Base-by-base conservation (phyloP, 1,140 invertebrate species). In the Drosophila hydei region DNA sequence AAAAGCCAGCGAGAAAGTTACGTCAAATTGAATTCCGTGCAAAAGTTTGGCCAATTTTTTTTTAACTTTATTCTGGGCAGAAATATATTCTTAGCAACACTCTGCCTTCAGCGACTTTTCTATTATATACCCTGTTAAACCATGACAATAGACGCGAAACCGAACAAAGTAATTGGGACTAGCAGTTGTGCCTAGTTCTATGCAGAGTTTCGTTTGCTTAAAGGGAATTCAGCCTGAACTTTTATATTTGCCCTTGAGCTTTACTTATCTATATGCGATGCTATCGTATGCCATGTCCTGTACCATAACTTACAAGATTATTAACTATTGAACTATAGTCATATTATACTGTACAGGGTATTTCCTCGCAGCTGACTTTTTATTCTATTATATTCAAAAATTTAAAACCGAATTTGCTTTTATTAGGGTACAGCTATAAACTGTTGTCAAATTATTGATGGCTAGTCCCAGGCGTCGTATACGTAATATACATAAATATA, bases 21-120 rank as follows among this genome's bases (percentile, higher is more conserved):
- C 59, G 64, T 56, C 69, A 85, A 85, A 85, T 85, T 87, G 73
- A 85, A 85, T 85, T 85, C 42, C 75, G 77, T 77, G 65, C 62
- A 63, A 63, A 83, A 83, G 64, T 77, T 69, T 78, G 52, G 38
- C 47, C 59, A 47, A 19, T 72, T 60, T 55, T 45, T 33, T 59
- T 54, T 59, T 55, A 45, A 42, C 38, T 16, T 42, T 50, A 23
- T 40, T 30, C 48, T 40, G 54, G n/a, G 45, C 30, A 19, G 42
- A 45, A 30, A 58, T 25, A 55, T 27, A 55, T 55, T 55, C 14
- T 63, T 63, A 33, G 33, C 25, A 51, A 36, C 23, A 14, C 12
- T 16, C 2, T 1, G 11, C 36, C 33, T 33, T 14, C 11, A 11
- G 14, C 14, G 11, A 23, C 42, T 55, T 38, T 11, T 7, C 16